phyloP scores from a whole-genome alignment of 2,113 vertebrate species.

The Hyperopisus bebe region DNA sequence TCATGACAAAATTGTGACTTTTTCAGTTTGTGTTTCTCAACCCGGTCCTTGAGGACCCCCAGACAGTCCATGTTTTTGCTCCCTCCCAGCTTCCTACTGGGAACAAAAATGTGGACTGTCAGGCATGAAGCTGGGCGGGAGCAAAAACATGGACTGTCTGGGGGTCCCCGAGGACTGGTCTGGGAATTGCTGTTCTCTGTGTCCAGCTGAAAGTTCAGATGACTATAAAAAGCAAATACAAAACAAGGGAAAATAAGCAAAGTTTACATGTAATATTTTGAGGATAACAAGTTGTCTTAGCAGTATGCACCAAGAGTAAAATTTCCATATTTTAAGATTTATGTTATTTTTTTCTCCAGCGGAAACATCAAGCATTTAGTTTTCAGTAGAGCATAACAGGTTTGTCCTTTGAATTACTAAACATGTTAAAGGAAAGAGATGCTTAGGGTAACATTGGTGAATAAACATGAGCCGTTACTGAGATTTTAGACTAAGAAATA shows the following conservation, averaged over 20 bases:
- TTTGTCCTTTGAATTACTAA: neutral
- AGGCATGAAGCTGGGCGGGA: neutral
- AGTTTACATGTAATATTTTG: neutral
- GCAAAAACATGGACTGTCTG: neutral
- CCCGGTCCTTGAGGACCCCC: neutral
- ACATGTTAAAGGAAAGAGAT: neutral
- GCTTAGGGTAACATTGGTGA: neutral
- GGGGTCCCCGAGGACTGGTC: neutral
- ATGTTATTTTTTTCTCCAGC: neutral
- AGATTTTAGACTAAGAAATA: neutral
- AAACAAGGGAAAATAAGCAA: neutral
- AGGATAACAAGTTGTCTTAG: neutral
- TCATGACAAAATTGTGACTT: neutral
- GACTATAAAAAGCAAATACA: neutral
- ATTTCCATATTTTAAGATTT: neutral
- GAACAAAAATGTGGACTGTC: neutral
- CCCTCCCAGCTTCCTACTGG: neutral
- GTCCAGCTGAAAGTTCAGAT: neutral
- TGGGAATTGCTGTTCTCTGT: neutral
- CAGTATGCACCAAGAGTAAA: neutral
- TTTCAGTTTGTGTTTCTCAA: neutral
- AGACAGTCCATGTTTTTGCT: neutral
- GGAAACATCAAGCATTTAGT: neutral
- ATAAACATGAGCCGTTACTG: neutral
- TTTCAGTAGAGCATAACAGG: neutral